Base-by-base conservation (phyloP, 2,888 invertebrate genomes). In the Agrotis clavis region DNA sequence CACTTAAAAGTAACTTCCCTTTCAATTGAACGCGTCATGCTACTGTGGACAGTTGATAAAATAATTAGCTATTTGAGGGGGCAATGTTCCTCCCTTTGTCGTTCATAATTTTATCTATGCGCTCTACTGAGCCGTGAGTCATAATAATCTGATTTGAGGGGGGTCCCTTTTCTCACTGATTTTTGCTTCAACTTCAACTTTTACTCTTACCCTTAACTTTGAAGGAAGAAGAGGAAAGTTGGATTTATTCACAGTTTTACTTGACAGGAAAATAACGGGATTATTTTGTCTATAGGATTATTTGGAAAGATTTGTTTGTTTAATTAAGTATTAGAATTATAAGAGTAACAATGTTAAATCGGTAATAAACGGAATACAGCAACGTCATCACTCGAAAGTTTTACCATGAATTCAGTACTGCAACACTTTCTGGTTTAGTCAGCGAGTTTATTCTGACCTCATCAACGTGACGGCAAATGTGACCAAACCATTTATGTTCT, bases 21-120 rank as follows among this genome's bases (percentile, higher is more conserved):
- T 81, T 82, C 74, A 86, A 83, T 81, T 84, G 85, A 86, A 82
- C 73, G 74, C 83, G 88, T 89, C 87, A 89, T 84, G 89, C 88
- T 79, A 71, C 84, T 83, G 86, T 86, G 89, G 86, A 77, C 87
- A 89, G 89, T 88, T 88, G 90, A 87, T 92, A 90, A 92, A 92
- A 92, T 91, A 91, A 92, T 92, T 91, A 91, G 86, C 87, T 85
- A 88, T 88, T 86, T 88, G 85, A 84, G 82, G 87, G 89, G 90
- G 87, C 88, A 85, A 88, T 89, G 85, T 87, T 87, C 79, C 76
- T 87, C 90, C 92, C 94, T 94, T 94, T 94, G 94, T 93, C 89
- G 85, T 88, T 86, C 90, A 90, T 92, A 93, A 94, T 93, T 91
- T 94, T 95, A 95, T 95, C 95, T 94, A 90, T 92, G 79, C 93